Evolutionary conservation across 2,113 vertebrate species (phyloP).

Genomic region (Tychaedon coryphoeus): DNA sequence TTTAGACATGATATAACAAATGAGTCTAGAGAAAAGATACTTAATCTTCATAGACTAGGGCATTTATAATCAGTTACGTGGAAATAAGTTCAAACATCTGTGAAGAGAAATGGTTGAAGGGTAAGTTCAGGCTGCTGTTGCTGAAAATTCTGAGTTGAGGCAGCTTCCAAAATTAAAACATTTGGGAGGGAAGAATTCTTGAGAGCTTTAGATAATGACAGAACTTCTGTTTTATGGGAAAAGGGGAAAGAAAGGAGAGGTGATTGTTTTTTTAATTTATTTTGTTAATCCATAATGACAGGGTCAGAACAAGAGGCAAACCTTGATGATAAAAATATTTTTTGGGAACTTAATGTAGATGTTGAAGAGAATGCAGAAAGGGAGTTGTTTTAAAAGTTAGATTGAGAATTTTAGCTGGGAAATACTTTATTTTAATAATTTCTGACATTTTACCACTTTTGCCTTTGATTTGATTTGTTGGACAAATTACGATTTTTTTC

Average conservation of each 20-base stretch:
- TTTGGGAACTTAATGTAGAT: not conserved
- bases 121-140: not conserved
- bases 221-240: not conserved
- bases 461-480: not conserved
- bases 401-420: not conserved
- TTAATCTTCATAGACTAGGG: not conserved
- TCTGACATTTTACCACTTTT: not conserved
- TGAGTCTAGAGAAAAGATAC: not conserved
- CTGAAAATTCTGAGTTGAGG: not conserved
- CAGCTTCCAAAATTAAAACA: not conserved
- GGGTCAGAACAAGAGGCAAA: not conserved
- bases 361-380: not conserved
- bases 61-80: not conserved
- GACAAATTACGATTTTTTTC: not conserved
- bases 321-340: not conserved
- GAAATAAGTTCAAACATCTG: not conserved
- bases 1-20: not conserved
- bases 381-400: not conserved
- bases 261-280: not conserved
- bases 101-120: not conserved
- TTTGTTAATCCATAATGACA: not conserved
- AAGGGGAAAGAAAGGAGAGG: not conserved
- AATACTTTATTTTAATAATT: not conserved
- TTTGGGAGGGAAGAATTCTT: not conserved
- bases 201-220: not conserved